Conservation (phyloP, 2,797 vertebrate genomes). For the Leptoclinus maculatus region DNA sequence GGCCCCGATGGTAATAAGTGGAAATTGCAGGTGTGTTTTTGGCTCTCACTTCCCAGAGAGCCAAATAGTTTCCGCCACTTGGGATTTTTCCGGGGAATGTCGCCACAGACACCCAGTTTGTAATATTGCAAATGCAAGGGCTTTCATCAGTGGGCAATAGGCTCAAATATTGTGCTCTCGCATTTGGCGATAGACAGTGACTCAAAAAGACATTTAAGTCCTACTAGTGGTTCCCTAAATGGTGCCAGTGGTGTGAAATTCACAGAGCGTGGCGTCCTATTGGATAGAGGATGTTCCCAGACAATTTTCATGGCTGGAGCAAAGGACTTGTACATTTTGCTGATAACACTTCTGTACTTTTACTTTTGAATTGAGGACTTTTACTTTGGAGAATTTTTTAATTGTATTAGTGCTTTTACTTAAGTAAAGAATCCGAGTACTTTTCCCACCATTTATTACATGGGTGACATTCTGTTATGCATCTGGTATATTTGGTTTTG, state of each 20-base stretch:
- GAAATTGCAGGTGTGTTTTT: background rate
- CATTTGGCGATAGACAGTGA: too few relatives aligned
- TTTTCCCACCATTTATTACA: background rate
- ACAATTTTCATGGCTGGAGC: background rate
- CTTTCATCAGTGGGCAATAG: too few relatives aligned
- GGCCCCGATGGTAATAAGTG: background rate
- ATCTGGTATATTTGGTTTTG: background rate
- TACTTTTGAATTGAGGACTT: background rate
- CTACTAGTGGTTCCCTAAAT: background rate
- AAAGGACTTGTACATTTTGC: background rate
- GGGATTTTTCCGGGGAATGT: too few relatives aligned
- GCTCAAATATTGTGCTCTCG: too few relatives aligned
- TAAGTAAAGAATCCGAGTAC: background rate
- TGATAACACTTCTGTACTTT: background rate
- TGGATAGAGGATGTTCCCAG: background rate
- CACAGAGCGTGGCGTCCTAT: background rate
- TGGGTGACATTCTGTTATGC: conserved; percentile 13
- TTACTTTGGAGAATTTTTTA: background rate
- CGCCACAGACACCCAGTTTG: too few relatives aligned
- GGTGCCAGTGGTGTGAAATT: background rate
- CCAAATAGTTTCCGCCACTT: too few relatives aligned
- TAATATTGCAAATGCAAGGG: too few relatives aligned
- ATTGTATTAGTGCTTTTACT: background rate
- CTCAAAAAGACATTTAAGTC: background rate
- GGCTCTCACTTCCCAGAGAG: too few relatives aligned